Evolutionary conservation across 2,797 vertebrate genomes (phyloP).

Genomic region (Danio aesculapii): DNA sequence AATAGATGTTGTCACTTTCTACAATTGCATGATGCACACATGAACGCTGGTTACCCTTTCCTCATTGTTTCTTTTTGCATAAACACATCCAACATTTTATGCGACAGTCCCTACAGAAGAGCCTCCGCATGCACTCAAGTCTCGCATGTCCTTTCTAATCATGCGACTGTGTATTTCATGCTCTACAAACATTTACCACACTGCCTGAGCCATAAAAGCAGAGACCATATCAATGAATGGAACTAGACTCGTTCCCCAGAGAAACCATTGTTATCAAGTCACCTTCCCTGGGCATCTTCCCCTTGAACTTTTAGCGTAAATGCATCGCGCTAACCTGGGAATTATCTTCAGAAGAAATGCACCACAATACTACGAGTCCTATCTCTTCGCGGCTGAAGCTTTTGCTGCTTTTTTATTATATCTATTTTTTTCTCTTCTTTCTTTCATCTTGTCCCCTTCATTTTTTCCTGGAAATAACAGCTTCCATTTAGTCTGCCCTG

Average conservation of each 20-base stretch:
- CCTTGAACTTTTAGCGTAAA: conserved; percentile 45
- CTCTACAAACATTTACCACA: conserved; percentile 40
- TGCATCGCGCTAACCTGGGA: conserved; percentile 29
- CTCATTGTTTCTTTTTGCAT: conserved; percentile 33
- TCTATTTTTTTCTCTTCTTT: not conserved
- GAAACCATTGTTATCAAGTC: conserved; percentile 49
- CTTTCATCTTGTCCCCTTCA: conserved; percentile 41
- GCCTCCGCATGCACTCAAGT: conserved; percentile 7
- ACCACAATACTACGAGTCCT: conserved; percentile 40
- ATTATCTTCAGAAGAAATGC: conserved; percentile 48
- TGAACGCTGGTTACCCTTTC: conserved; percentile 12
- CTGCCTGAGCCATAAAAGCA: conserved; percentile 37
- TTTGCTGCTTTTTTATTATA: conserved; percentile 15
- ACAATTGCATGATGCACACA: not conserved
- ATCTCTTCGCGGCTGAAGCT: conserved; percentile 27
- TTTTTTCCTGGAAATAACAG: conserved; percentile 62
- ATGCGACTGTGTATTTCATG: conserved; percentile 40
- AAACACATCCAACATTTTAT: conserved; percentile 27
- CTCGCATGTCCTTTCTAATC: conserved; percentile 42
- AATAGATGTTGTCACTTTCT: not conserved
- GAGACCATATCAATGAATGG: conserved; percentile 22
- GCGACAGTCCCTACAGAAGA: conserved; percentile 20
- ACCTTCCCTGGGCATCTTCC: conserved; percentile 49
- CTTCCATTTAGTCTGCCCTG: conserved; percentile 66
- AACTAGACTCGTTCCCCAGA: conserved; percentile 28